Evolutionary conservation across 2,888 invertebrate genomes (phyloP), one percentile per base, ranked within the genome.

Genomic region (Dysmachus trigonus): DNA sequence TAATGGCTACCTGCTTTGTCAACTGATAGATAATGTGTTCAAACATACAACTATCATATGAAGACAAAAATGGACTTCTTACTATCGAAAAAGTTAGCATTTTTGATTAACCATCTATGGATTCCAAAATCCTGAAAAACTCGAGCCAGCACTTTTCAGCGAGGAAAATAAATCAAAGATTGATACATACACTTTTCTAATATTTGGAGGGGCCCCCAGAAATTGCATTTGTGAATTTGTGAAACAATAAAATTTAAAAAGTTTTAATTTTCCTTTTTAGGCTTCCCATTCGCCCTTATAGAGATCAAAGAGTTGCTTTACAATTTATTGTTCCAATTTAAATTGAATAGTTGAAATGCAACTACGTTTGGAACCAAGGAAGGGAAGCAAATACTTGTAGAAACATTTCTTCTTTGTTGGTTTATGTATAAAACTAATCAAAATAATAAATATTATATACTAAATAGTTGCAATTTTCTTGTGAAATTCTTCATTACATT

Each of bases 181-280:
- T 22, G 88, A 91, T 15, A 92, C 92, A 0, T 92, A 92, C 72
- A 90, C 93, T 0, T 94, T 93, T 87, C 88, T 93, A 88, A 94
- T 94, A 0, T 94, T 94, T 85, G 94, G 94, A 1, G 41, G 92
- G 0, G 95, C 95, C 3, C 95, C 94, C 1, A 92, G 95, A 86
- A 94, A 93, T 89, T 95, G 95, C 88, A 94, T 95, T 85, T 95
- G 94, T 81, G 13, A 41, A 47, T n/a, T 47, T 47, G 1, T 47
- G 1, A 1, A 47, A 47, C 27, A 35, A 41, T 7, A 41, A 15
- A 33, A 73, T 33, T 77, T 41, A 74, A 18, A 41, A 79, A 87
- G 87, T 86, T 71, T 77, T 85, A 6, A 85, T 41, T 41, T 2
- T 13, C 15, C 13, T 41, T 41, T 41, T 41, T 2, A 41, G 38